These are phyloP conservation scores for Hirundichthys speculiger DNA, from an alignment of 2,113 vertebrate species.

Conservation along the genomic window DNA sequence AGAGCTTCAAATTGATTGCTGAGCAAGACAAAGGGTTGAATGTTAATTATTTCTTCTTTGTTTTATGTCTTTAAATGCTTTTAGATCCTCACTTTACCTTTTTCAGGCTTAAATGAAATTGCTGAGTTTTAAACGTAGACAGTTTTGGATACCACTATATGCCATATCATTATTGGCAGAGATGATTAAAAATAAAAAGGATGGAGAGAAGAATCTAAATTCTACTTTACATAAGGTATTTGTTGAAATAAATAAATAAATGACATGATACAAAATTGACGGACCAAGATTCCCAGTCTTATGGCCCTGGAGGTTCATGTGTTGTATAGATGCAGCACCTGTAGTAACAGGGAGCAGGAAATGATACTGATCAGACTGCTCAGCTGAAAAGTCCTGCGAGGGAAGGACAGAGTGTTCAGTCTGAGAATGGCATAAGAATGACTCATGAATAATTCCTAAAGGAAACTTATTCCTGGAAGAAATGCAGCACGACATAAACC, in stretches of 20 bases:
- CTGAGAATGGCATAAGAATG: slow-evolving; percentile 27
- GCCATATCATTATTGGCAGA: not conserved
- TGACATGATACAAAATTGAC: no score
- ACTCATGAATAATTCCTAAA: slow-evolving; percentile 58
- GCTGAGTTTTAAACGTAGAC: not conserved
- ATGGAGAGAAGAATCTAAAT: not conserved
- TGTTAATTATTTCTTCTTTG: not conserved
- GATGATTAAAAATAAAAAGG: slow-evolving; percentile 11
- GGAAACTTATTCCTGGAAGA: slow-evolving; percentile 29
- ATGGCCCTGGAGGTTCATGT: not conserved
- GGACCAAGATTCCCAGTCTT: no score
- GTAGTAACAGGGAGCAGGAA: not conserved
- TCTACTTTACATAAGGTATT: slow-evolving; percentile 1
- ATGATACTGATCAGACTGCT: slow-evolving; percentile 37
- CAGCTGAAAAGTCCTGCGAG: slow-evolving; percentile 26
- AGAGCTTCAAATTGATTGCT: not conserved
- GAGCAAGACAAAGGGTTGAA: not conserved
- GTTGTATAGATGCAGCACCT: not conserved
- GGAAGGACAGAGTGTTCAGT: slow-evolving; percentile 30
- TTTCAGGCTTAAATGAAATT: not conserved
- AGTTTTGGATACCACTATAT: not conserved
- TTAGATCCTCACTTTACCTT: no score
- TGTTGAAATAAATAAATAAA: slow-evolving; percentile 8
- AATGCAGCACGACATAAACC: slow-evolving; percentile 19
- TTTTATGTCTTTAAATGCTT: not conserved